Evolutionary conservation across 1,140 invertebrate species (phyloP), one percentile per base, ranked within the genome.

Genomic region (Tachypleus tridentatus): DNA sequence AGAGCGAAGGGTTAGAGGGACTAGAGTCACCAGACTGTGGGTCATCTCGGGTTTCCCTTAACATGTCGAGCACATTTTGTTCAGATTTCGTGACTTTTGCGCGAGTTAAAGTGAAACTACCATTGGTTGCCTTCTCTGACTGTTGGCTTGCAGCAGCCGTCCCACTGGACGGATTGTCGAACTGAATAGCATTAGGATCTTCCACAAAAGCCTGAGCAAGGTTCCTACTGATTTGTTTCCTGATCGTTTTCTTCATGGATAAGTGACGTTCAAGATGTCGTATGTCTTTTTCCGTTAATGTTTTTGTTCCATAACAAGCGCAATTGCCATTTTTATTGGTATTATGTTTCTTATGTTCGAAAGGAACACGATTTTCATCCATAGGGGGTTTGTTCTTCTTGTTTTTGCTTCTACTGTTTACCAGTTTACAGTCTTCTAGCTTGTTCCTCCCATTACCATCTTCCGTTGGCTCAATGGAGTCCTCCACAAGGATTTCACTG

Each of bases 231-330:
- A 90, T 89, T 77, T 89, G 89, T 76, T 89, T 90, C 56, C 87
- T 76, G 64, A 89, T 89, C 4, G 87, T 89, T 74, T 90, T 90
- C 78, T 90, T 90, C 88, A 90, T 90, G 68, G 87, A 89, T 62
- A 90, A 78, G 74, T 89, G 87, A 65, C 87, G 79, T 72, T 90
- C 88, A 56, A 90, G 75, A 7, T 87, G 87, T 73, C 88, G 86
- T 29, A 87, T 83, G 72, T 87, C 85, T 47, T 81, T 83, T 68
- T 85, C 85, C 6, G 80, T 80, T 65, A 84, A 77, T 3, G 82
- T 82, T 67, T 82, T 81, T 72, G 79, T 82, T 29, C 29, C 29
- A 29, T 29, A 29, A 29, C 29, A 29, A 29, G 29, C 29, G 29
- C 29, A 29, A 29, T 29, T 29, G 29, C 29, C 29, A 29, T 29